phyloP scores from a whole-genome alignment of 2,888 invertebrate species.

The Pediacus dermestoides region DNA sequence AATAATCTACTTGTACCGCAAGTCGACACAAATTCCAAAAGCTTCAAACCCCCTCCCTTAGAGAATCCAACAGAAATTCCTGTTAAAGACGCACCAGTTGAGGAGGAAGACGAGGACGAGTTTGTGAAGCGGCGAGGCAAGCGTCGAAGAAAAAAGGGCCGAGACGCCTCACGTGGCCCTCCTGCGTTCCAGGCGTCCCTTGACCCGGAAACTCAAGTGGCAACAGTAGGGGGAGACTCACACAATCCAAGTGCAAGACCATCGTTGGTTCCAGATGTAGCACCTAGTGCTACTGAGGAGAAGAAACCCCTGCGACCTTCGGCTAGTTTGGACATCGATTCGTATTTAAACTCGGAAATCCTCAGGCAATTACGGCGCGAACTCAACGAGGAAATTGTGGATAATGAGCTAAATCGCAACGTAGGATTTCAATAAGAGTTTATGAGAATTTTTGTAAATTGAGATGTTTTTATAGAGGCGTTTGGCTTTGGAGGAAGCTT shows the following conservation, averaged over 20 bases:
- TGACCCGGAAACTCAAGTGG: slow-evolving; percentile 68
- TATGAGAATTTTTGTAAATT: slow-evolving; percentile 11
- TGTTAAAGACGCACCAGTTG: slow-evolving; percentile 46
- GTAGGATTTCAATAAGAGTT: slow-evolving; percentile 43
- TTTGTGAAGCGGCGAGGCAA: slow-evolving; percentile 59
- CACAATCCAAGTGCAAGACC: slow-evolving; percentile 65
- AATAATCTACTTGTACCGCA: too few relatives aligned
- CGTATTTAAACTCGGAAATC: slow-evolving; percentile 59
- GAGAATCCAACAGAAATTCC: background rate
- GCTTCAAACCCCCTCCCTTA: background rate
- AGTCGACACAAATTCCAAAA: background rate
- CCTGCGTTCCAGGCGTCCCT: slow-evolving; percentile 46
- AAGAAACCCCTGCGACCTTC: slow-evolving; percentile 15
- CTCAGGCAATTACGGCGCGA: slow-evolving; percentile 64
- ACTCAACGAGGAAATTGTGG: slow-evolving; percentile 64
- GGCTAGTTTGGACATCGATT: slow-evolving; percentile 38
- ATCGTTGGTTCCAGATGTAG: slow-evolving; percentile 55
- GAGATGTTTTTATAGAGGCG: slow-evolving; percentile 56
- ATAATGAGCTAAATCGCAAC: slow-evolving; percentile 66
- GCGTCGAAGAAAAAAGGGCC: slow-evolving; percentile 48
- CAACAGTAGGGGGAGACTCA: slow-evolving; percentile 52
- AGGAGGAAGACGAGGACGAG: slow-evolving; percentile 58
- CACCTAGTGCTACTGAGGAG: slow-evolving; percentile 28
- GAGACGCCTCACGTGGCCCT: slow-evolving; percentile 43
- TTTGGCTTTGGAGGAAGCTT: slow-evolving; percentile 66